These are phyloP conservation scores for Pogoniulus pusillus DNA, from an alignment of 2,797 vertebrate genomes.

Conservation along the genomic window DNA sequence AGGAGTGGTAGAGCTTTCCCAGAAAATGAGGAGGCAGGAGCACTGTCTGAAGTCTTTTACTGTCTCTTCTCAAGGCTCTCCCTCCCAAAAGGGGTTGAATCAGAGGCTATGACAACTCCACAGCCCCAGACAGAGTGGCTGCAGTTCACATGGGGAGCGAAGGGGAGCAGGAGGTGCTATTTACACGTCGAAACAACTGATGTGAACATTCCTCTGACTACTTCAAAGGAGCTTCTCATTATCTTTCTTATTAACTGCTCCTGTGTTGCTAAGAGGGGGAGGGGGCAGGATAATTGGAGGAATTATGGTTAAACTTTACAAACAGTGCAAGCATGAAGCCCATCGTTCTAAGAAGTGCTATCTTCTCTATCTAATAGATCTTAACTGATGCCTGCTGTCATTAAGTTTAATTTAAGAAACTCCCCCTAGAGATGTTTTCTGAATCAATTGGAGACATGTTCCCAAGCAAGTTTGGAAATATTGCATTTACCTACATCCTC, in stretches of 20 bases:
- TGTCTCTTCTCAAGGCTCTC: not conserved
- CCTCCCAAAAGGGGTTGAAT: not conserved
- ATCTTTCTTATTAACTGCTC: conserved; percentile 39
- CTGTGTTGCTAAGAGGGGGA: conserved; percentile 5
- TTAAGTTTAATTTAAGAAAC: conserved; percentile 71
- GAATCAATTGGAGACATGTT: conserved; percentile 61
- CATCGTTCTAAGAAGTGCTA: conserved; percentile 51
- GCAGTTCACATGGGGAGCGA: not conserved
- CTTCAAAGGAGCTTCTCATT: conserved; percentile 54
- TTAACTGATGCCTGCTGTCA: conserved; percentile 53
- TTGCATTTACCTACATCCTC: conserved; percentile 55
- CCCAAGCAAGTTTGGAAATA: conserved; percentile 52
- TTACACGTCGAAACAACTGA: conserved; percentile 51
- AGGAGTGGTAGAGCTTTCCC: not conserved
- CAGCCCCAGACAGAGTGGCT: not conserved
- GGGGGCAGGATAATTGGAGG: conserved; percentile 28
- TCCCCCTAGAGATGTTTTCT: conserved; percentile 52
- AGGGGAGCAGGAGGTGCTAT: conserved; percentile 21
- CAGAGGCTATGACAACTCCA: not conserved
- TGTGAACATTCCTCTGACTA: conserved; percentile 50
- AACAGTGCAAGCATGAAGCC: not conserved
- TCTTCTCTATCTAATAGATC: conserved; percentile 40
- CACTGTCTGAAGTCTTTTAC: not conserved
- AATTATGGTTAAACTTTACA: conserved; percentile 47
- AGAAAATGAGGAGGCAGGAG: not conserved